Base-by-base conservation (phyloP, 2,797 vertebrate genomes). In the Molossus molossus region DNA sequence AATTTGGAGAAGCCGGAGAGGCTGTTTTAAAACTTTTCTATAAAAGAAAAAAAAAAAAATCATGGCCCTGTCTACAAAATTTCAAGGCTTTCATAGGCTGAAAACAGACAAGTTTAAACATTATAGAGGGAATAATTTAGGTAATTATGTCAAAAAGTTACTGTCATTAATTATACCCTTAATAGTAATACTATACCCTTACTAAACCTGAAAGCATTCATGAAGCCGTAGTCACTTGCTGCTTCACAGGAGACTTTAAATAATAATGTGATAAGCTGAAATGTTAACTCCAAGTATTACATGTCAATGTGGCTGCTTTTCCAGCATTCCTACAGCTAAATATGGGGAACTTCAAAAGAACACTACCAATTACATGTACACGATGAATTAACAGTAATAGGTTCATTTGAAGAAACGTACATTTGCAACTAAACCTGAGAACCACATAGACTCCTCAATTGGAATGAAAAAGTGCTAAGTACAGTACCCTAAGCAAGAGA, bases 401-500 rank as follows among this genome's bases (percentile, higher is more conserved):
- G 1, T 4, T 50, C 14, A 40, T 6, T 8, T 70, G 8, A 2
- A 64, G 83, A 94, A 45, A 76, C 45, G 69, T 73, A 64, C 45
- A 79, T n/a, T 89, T 84, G 6, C 57, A 91, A 86, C 45, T 64
- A 53, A 87, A 79, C 55, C 23, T 94, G 53, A 79, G 29, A 86
- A 91, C 7, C 67, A 93, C 9, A 40, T 4, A 85, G 29, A 72
- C 8, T 33, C 25, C 57, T 72, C 6, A 75, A 21, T 72, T 50
- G 57, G 94, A 95, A 77, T 29, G 15, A 93, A 79, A 96, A 97
- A 89, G 3, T 40, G 64, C 45, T 70, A 13, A 91, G 57, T 64
- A 91, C 5, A 98, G 92, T 97, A 99, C 99, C 99, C 99, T 99
- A 98, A 99, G 97, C 95, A 99, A 98, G 96, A 99, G 99, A 98